Evolutionary conservation across 2,888 invertebrate species (phyloP), one percentile per base, ranked within the genome.

Genomic region (Rotaria socialis): DNA sequence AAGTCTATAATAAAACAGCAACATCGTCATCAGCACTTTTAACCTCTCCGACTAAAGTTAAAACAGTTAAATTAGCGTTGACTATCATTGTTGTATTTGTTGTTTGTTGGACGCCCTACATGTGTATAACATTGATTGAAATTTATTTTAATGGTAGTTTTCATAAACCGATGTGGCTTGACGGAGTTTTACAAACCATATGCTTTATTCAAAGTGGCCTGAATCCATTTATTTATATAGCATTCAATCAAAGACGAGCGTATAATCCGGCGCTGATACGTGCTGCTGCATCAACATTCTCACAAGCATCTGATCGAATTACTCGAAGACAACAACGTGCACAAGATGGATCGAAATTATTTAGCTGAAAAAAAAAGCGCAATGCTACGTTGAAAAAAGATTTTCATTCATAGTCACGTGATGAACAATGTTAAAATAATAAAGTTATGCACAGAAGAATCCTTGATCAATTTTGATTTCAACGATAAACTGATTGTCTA

Each of bases 81-180:
- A 91, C 90, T 22, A 92, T 92, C 24, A 91, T 92, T 52, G 89
- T 91, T 16, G 91, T 90, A 8, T 92, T 92, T 88, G 89, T 92
- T 35, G 89, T 90, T 2, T 92, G 92, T 88, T 90, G 91, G 89
- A 91, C 90, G 24, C 92, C 92, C 0, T 92, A 92, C 88, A 91
- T 91, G 87, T 89, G 91, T 27, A 89, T 92, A 35, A 90, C 90
- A 67, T 88, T 91, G 50, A 89, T 91, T 47, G 88, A 91, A 75
- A 91, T 92, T 43, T 92, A 90, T 89, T 75, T 43, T 3, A 75
- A 75, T 41, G 24, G 43, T 41, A 1, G 5, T 24, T 43, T 75
- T 43, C 43, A 88, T 89, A 86, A 89, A 89, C 87, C 86, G 87
- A 24, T 19, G 43, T 47, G 41, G 41, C 16, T 24, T 24, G 41